These are phyloP conservation scores for Brassicogethes aeneus DNA, from an alignment of 2,888 invertebrate species.

Conservation along the genomic window DNA sequence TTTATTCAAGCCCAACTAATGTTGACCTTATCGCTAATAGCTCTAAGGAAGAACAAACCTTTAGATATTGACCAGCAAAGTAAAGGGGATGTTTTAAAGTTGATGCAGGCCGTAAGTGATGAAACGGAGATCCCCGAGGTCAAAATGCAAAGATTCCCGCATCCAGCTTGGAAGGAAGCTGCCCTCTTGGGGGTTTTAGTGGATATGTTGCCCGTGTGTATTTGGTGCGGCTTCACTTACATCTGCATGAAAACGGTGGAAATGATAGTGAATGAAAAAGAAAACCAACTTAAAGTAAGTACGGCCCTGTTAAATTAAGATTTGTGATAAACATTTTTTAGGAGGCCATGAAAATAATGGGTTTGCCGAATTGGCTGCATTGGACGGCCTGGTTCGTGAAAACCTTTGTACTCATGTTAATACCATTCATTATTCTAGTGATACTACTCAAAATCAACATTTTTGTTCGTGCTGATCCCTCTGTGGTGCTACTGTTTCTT, in stretches of 20 bases:
- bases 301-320: too few species aligned
- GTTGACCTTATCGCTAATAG: conserved; percentile 26
- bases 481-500: conserved; percentile 61
- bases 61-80: too few species aligned
- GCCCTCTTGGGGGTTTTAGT: conserved; percentile 58
- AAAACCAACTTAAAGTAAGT: conserved; percentile 60
- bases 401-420: conserved; percentile 55
- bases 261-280: conserved; percentile 66
- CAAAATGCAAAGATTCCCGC: conserved; percentile 59
- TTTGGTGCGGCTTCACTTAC: conserved; percentile 77
- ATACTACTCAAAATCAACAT: conserved; percentile 54
- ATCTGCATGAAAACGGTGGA: conserved; percentile 70
- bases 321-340: too few species aligned
- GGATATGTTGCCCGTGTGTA: conserved; percentile 62
- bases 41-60: too few species aligned
- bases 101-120: too few species aligned
- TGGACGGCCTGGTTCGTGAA: conserved; percentile 82
- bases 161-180: conserved; percentile 62
- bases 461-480: conserved; percentile 58
- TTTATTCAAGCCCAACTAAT: conserved; percentile 57
- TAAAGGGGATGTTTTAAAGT: too few species aligned
- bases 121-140: too few species aligned
- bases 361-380: conserved; percentile 72
- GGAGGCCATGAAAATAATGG: conserved; percentile 91
- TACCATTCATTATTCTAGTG: conserved; percentile 50